Evolutionary conservation across 2,888 invertebrate genomes (phyloP).

Genomic region (Spialia ferax): DNA sequence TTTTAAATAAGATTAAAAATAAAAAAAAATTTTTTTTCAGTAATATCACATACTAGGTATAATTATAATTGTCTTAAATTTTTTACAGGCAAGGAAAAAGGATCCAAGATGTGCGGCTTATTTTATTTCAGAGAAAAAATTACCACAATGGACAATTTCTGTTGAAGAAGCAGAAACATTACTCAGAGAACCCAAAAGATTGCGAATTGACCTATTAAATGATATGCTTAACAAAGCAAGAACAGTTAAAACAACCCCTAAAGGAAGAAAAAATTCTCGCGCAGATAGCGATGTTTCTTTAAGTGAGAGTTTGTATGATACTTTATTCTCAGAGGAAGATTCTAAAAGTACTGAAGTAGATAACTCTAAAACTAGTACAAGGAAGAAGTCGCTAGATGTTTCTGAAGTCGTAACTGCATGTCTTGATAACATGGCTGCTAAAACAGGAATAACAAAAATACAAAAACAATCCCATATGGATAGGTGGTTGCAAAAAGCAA

Average conservation of each 20-base stretch:
- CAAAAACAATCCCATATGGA: conserved; percentile 84
- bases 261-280: conserved; percentile 66
- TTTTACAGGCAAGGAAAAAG: conserved; percentile 82
- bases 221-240: conserved; percentile 66
- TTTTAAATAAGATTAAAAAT: too few relatives aligned
- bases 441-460: conserved; percentile 79
- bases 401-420: conserved; percentile 82
- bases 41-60: too few relatives aligned
- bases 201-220: conserved; percentile 85
- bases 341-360: conserved; percentile 64
- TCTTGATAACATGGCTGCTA: conserved; percentile 81
- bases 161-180: conserved; percentile 92
- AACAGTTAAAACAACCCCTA: conserved; percentile 56
- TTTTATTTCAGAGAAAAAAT: conserved; percentile 82
- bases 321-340: conserved; percentile 76
- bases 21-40: too few relatives aligned
- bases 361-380: conserved; percentile 58
- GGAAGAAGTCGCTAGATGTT: conserved; percentile 73
- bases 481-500: conserved; percentile 81
- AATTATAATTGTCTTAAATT: not conserved
- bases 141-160: conserved; percentile 89
- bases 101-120: conserved; percentile 83
- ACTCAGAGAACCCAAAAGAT: conserved; percentile 80
- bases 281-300: conserved; percentile 78
- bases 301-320: conserved; percentile 80